phyloP scores from a whole-genome alignment of 2,888 invertebrate species.

The Ferdinandea cuprea region DNA sequence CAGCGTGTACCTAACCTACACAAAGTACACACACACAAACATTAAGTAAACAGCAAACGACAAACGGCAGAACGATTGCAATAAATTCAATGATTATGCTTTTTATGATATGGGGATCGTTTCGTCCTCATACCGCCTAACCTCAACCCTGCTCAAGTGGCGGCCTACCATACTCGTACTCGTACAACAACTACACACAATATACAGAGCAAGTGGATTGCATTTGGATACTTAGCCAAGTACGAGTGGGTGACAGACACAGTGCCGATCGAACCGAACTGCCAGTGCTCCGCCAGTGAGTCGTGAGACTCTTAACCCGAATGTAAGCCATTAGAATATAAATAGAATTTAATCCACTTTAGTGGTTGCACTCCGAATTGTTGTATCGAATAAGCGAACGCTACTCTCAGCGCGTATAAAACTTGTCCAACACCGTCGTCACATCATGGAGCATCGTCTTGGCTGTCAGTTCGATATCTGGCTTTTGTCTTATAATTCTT shows the following conservation, averaged over 20 bases:
- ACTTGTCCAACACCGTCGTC: slow-evolving; percentile 4
- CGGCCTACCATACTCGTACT: slow-evolving; percentile 26
- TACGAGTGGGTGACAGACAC: slow-evolving; percentile 68
- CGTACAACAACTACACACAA: neutral
- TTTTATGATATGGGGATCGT: slow-evolving; percentile 64
- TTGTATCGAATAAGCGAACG: slow-evolving; percentile 29
- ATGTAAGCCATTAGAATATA: slow-evolving; percentile 74
- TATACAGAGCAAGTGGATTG: slow-evolving; percentile 39
- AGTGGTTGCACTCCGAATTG: slow-evolving; percentile 66
- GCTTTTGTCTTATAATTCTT: slow-evolving; percentile 40
- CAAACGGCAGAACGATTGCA: slow-evolving; percentile 65
- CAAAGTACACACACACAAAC: slow-evolving; percentile 1
- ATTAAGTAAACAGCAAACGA: slow-evolving; percentile 34
- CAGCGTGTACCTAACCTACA: slow-evolving; percentile 15
- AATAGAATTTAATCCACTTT: slow-evolving; percentile 72
- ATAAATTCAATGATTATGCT: slow-evolving; percentile 74
- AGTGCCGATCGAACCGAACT: slow-evolving; percentile 59
- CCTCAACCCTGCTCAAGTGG: slow-evolving; percentile 63
- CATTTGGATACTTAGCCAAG: slow-evolving; percentile 55
- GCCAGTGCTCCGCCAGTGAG: slow-evolving; percentile 41
- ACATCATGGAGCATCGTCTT: neutral
- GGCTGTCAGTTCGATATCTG: slow-evolving; percentile 53
- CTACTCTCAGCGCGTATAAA: slow-evolving; percentile 18
- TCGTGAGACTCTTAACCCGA: slow-evolving; percentile 71
- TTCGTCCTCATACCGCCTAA: slow-evolving; percentile 17